phyloP scores from a whole-genome alignment of 2,888 invertebrate species.

The Microchrysa polita region DNA sequence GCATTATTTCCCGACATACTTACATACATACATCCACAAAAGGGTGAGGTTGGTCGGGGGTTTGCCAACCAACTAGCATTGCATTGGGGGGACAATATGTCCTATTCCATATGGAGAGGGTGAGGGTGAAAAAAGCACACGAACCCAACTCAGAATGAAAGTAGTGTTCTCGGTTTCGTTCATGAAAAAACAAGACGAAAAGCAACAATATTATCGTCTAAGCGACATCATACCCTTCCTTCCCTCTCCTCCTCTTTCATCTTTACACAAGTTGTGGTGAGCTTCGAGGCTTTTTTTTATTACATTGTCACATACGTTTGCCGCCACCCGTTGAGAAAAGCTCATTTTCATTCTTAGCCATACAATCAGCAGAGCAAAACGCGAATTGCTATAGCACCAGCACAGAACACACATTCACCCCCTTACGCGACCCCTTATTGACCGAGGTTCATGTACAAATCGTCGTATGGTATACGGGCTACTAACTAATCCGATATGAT shows the following conservation, averaged over 20 bases:
- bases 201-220: no score
- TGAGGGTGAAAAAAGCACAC: constrained; percentile 38
- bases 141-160: constrained; percentile 40
- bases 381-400: neutral
- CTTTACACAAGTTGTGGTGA: no score
- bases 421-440: neutral
- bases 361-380: neutral
- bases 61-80: neutral
- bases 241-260: no score
- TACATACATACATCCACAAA: neutral
- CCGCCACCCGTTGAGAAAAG: neutral
- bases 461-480: no score
- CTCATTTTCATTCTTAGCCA: constrained; percentile 5
- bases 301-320: neutral
- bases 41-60: neutral
- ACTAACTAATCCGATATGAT: no score
- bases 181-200: neutral
- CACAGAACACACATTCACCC: no score
- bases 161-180: constrained; percentile 10
- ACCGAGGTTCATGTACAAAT: neutral
- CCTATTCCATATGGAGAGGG: no score
- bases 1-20: neutral
- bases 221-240: no score
- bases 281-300: no score
- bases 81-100: constrained; percentile 4